Evolutionary conservation across 2,888 invertebrate genomes (phyloP), one percentile per base, ranked within the genome.

Genomic region (Heteromurus nitidus): DNA sequence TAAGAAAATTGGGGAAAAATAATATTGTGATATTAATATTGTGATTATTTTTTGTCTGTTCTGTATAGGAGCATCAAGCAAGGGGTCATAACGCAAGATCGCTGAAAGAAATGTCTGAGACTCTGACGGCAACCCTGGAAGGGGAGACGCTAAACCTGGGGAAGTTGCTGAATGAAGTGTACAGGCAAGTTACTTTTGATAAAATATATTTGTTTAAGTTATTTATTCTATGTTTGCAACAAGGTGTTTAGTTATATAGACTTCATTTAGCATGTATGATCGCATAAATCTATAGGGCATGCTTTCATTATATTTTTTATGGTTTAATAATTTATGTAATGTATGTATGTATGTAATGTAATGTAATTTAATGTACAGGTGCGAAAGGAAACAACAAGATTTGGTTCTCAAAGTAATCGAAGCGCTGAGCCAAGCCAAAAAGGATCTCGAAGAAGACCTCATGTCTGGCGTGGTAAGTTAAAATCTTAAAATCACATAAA

Each of bases 381-480:
- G 93, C 68, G 92, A 92, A 80, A 90, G 92, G 89, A 93, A 93
- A 88, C 93, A 94, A 89, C 91, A 94, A 86, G 93, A 93, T 88
- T 93, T 94, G 89, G 89, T 94, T 84, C 91, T 93, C 83, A 93
- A 93, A 88, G 92, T 94, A 65, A 90, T 93, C 83, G 94, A 94
- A 88, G 93, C 94, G 47, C 22, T 77, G 77, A 82, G 82, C 76
- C 82, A 82, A 82, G 84, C 84, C 76, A 94, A 94, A 89, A 92
- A 93, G 79, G 93, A 93, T 89, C 93, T 94, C 67, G 94, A 94
- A 89, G 92, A 93, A 65, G 94, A 94, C 88, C 90, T 94, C 85
- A 92, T 93, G 84, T 93, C 92, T 87, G 93, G 93, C 86, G 91
- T 92, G 88, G n/a, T n/a, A n/a, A n/a, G n/a, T n/a, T n/a, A n/a